Evolutionary conservation across 2,113 vertebrate species (phyloP).

Genomic region (Sinocyclocheilus anshuiensis): DNA sequence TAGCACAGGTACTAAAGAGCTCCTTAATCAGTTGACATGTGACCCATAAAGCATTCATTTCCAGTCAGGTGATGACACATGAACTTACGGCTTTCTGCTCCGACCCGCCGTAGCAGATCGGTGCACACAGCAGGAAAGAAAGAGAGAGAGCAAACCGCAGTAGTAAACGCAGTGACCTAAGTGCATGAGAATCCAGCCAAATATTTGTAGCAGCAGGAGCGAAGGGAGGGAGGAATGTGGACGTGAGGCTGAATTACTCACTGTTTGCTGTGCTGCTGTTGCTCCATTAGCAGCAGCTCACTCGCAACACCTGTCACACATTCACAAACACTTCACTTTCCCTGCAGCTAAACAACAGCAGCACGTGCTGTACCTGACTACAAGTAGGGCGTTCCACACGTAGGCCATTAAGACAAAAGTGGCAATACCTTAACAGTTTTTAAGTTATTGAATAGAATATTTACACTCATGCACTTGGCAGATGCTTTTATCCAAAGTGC

Average conservation of each 20-base stretch:
- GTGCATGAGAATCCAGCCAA: constrained; percentile 68
- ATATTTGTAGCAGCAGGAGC: constrained; percentile 70
- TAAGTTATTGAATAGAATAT: neutral
- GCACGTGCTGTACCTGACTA: neutral
- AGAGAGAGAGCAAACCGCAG: neutral
- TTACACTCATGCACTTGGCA: neutral
- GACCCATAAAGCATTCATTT: constrained; percentile 56
- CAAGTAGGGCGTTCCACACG: neutral
- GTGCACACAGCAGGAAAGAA: neutral
- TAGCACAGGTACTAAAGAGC: constrained; percentile 80
- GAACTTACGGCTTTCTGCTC: constrained; percentile 60
- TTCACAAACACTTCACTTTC: neutral
- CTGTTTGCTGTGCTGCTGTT: constrained; percentile 53
- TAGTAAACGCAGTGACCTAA: constrained; percentile 66
- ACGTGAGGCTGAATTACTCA: constrained; percentile 40
- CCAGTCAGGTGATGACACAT: constrained; percentile 60
- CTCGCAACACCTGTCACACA: constrained; percentile 34
- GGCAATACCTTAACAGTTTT: neutral
- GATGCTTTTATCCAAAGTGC: too few species aligned
- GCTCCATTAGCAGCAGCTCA: neutral
- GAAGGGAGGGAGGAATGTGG: constrained; percentile 46
- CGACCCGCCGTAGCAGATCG: constrained; percentile 15
- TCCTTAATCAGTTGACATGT: constrained; percentile 40
- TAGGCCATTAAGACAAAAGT: neutral
- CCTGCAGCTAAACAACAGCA: neutral